These are phyloP conservation scores for Oxyruncus cristatus DNA, from an alignment of 2,113 vertebrate genomes.

Conservation along the genomic window DNA sequence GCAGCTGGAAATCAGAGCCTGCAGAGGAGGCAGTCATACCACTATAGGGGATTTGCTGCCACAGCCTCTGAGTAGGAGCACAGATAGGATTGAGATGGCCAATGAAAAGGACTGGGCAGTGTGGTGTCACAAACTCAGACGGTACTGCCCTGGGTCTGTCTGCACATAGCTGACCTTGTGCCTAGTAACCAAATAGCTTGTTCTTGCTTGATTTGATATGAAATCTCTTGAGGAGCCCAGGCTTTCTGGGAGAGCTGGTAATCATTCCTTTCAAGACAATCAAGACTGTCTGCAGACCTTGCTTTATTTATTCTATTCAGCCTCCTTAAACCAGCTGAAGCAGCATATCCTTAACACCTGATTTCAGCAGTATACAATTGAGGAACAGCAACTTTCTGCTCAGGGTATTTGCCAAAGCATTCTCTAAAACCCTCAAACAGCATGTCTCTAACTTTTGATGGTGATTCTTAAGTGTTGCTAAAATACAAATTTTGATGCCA, in stretches of 20 bases:
- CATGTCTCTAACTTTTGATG: not conserved
- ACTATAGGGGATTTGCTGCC: not conserved
- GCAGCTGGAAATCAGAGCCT: not conserved
- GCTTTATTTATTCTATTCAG: not conserved
- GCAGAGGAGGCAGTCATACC: not conserved
- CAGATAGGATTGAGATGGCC: not conserved
- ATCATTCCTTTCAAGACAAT: not conserved
- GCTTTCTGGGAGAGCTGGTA: not conserved
- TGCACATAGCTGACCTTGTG: not conserved
- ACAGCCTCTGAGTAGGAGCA: not conserved
- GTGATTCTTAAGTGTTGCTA: not conserved
- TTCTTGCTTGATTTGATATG: not conserved
- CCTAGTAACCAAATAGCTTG: not conserved
- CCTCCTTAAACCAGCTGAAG: not conserved
- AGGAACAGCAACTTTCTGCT: not conserved
- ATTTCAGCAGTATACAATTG: not conserved
- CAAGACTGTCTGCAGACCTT: not conserved
- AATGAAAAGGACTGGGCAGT: not conserved
- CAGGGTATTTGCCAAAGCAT: not conserved
- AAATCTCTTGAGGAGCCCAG: not conserved
- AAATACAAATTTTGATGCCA: not conserved
- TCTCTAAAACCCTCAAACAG: not conserved
- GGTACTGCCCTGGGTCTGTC: fast-evolving
- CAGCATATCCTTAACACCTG: not conserved
- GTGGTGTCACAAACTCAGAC: not conserved